Conservation (phyloP, 1,140 invertebrate species). For the Drosophila pandora region DNA sequence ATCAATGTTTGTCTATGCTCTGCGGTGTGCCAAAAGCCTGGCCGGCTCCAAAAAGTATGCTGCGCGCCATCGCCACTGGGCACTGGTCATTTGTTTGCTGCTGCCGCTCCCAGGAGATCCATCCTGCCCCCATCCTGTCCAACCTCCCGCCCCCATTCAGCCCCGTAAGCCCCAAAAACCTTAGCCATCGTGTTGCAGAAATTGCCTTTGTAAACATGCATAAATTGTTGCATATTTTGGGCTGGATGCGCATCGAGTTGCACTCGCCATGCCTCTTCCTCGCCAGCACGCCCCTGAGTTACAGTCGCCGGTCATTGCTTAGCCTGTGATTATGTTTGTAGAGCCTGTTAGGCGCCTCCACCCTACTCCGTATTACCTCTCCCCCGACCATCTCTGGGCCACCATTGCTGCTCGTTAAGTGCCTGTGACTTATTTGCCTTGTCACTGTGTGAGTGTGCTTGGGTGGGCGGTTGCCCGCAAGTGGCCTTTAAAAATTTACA, state of each 20-base stretch:
- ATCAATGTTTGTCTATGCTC: constrained; percentile 79
- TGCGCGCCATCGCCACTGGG: constrained; percentile 38
- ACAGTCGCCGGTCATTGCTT: constrained; percentile 54
- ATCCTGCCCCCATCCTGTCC: neutral
- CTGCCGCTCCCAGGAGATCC: constrained; percentile 10
- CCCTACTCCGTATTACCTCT: neutral
- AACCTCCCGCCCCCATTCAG: neutral
- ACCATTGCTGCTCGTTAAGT: constrained; percentile 57
- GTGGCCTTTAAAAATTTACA: constrained; percentile 34
- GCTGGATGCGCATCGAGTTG: constrained; percentile 36
- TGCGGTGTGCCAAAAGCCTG: constrained; percentile 58
- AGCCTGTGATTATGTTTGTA: constrained; percentile 77
- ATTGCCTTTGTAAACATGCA: constrained; percentile 77
- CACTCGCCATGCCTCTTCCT: constrained; percentile 3
- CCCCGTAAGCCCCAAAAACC: neutral
- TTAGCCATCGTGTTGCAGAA: constrained; percentile 37
- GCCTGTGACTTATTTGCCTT: constrained; percentile 70
- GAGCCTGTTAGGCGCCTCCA: constrained; percentile 45
- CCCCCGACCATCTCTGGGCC: neutral
- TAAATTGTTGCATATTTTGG: constrained; percentile 78
- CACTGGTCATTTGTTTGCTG: constrained; percentile 47
- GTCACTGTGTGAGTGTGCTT: constrained; percentile 18
- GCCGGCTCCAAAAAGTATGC: constrained; percentile 38
- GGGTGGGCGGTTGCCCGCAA: constrained; percentile 18
- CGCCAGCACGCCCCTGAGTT: constrained; percentile 6